Evolutionary conservation across 2,888 invertebrate species (phyloP).

Genomic region (Cactoblastis cactorum): DNA sequence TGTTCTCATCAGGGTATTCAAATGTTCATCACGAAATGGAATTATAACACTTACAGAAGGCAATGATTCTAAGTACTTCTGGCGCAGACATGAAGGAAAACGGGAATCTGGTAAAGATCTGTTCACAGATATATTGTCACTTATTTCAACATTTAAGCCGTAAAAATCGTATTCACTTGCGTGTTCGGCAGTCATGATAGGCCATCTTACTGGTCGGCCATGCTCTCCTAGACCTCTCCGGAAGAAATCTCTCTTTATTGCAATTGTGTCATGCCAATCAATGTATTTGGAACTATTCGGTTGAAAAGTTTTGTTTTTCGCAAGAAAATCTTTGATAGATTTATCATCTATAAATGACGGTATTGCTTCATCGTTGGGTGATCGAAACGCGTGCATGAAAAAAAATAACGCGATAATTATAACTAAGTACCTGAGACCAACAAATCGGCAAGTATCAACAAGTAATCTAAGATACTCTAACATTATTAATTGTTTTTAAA

Average conservation of each 20-base stretch:
- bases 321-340: background rate
- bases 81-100: constrained; percentile 82
- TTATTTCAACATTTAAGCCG: constrained; percentile 96
- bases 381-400: background rate
- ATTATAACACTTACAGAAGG: constrained; percentile 92
- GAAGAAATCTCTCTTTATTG: constrained; percentile 80
- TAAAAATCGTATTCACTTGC: constrained; percentile 88
- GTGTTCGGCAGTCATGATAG: constrained; percentile 35
- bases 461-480: too few species aligned
- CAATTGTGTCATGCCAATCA: constrained; percentile 88
- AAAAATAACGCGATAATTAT: background rate
- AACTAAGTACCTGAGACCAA: background rate
- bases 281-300: constrained; percentile 64
- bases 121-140: constrained; percentile 94
- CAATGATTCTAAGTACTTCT: constrained; percentile 83
- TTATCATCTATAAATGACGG: background rate
- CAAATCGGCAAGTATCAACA: background rate
- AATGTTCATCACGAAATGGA: constrained; percentile 96
- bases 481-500: too few species aligned
- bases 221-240: constrained; percentile 87
- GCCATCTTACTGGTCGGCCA: constrained; percentile 74
- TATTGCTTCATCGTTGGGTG: background rate
- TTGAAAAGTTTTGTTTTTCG: constrained; percentile 16
- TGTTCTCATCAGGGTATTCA: constrained; percentile 89
- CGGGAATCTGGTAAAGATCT: constrained; percentile 89